Conservation (phyloP, 2,888 invertebrate species). For the Caenorhabditis sinica region DNA sequence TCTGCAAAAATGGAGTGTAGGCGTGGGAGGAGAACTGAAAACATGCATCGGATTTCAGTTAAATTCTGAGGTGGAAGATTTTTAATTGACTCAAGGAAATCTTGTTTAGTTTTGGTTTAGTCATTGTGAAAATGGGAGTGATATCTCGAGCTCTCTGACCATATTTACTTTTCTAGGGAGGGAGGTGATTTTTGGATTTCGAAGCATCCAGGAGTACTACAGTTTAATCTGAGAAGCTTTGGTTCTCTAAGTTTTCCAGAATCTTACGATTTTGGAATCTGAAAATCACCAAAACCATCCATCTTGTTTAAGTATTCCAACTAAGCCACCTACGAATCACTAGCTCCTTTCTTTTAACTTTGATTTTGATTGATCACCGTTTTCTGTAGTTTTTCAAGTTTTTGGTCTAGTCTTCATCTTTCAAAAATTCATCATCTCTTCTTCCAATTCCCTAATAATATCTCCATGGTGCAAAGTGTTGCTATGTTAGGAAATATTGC, state of each 20-base stretch:
- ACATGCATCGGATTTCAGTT: slow-evolving; percentile 38
- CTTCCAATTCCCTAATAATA: background rate
- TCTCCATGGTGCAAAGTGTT: background rate
- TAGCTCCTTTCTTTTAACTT: background rate
- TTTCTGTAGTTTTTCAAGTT: background rate
- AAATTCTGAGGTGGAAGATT: no score
- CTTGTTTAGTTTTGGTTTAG: slow-evolving; percentile 1
- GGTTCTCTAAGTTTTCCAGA: no score
- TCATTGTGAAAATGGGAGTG: background rate
- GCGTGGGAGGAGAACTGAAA: slow-evolving; percentile 19
- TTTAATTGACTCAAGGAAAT: background rate
- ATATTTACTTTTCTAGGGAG: slow-evolving; percentile 9
- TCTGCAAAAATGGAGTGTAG: slow-evolving; percentile 1
- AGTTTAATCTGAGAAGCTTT: no score
- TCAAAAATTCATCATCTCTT: background rate
- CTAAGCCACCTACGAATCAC: no score
- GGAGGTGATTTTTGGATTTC: background rate
- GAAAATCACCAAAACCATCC: no score
- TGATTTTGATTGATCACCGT: slow-evolving; percentile 1
- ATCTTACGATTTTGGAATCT: no score
- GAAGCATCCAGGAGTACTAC: background rate
- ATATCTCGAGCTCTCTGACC: background rate
- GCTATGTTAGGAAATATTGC: slow-evolving; percentile 20
- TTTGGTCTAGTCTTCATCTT: no score
- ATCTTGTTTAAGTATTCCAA: no score